A percentile compares a stretch with the other conserved stretches of the same genome.
Conservation (phyloP, 2,797 vertebrate species). For the Eidolon dupreanum region DNA sequence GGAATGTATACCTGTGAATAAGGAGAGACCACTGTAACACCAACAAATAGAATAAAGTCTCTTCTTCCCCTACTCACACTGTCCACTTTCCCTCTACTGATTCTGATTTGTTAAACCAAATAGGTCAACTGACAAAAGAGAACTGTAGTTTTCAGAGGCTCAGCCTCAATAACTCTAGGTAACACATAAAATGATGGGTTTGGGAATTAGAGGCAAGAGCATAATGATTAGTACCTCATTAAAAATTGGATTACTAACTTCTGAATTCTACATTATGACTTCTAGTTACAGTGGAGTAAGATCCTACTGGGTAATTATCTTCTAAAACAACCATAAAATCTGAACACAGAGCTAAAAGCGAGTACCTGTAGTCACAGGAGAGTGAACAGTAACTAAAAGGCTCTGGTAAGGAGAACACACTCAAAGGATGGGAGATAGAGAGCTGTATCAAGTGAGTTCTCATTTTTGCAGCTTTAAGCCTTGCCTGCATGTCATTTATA, state of each 20-base stretch:
- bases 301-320: background rate
- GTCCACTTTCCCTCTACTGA: fast-evolving
- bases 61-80: background rate
- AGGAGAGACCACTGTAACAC: background rate
- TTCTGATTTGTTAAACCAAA: background rate
- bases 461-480: background rate
- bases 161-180: background rate
- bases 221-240: background rate
- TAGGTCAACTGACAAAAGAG: background rate
- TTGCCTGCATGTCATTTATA: background rate
- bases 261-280: background rate
- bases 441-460: background rate
- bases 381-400: background rate
- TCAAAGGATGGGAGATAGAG: background rate
- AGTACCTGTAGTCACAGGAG: background rate
- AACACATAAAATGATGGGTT: background rate
- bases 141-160: background rate
- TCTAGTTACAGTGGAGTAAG: background rate
- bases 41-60: background rate
- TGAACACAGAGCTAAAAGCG: background rate
- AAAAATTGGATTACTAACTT: background rate
- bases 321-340: background rate
- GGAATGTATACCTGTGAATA: too few relatives aligned
- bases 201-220: background rate
- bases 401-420: background rate